These are phyloP conservation scores for Diarsia rubi DNA, from an alignment of 2,888 invertebrate species.

Conservation along the genomic window DNA sequence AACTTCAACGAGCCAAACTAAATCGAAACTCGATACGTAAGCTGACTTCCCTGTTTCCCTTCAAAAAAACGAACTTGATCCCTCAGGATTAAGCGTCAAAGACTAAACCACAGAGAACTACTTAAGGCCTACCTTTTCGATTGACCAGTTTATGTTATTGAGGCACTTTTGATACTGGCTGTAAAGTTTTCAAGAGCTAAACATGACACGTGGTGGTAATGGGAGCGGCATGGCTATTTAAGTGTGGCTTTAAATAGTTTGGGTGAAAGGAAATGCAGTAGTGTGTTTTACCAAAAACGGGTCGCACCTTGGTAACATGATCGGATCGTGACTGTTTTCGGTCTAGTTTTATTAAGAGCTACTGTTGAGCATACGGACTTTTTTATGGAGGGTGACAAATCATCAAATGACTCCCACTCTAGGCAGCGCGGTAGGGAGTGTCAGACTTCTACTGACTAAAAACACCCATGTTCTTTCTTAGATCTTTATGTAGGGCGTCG, in stretches of 20 bases:
- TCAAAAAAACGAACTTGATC: constrained; percentile 20
- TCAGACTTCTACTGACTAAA: no score
- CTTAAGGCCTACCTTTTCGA: constrained; percentile 36
- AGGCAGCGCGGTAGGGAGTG: no score
- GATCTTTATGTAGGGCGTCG: no score
- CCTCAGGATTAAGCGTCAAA: constrained; percentile 28
- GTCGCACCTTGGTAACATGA: neutral
- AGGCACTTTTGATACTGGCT: constrained; percentile 26
- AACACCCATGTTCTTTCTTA: no score
- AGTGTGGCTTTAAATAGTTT: constrained; percentile 3
- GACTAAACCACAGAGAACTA: constrained; percentile 51
- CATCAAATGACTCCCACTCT: no score
- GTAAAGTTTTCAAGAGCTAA: constrained; percentile 38
- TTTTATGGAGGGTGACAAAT: no score
- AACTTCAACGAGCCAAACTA: constrained; percentile 28
- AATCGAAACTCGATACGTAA: constrained; percentile 33
- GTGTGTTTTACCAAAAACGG: neutral
- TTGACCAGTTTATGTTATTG: constrained; percentile 36
- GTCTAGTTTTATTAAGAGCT: neutral
- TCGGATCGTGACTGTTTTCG: neutral
- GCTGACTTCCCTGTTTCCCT: neutral
- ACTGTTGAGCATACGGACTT: neutral
- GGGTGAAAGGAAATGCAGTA: constrained; percentile 13
- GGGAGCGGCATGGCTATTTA: neutral
- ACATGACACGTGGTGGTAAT: constrained; percentile 11